Conservation (phyloP, 2,888 invertebrate species). For the Cylloceria caligata region DNA sequence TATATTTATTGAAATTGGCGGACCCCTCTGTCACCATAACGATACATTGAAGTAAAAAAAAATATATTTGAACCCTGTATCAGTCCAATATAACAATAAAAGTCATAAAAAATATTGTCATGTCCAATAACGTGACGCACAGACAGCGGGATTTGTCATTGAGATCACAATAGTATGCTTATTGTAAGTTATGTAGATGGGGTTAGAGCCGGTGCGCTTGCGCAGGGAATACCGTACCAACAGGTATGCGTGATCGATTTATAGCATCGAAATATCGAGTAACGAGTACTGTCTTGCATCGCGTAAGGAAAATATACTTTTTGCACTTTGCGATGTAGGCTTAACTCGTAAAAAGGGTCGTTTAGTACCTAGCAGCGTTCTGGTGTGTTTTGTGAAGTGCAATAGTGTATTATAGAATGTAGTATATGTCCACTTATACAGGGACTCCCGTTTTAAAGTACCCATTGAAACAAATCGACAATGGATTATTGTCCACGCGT, state of each 20-base stretch:
- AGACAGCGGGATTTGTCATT: background rate
- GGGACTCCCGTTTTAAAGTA: too few species aligned
- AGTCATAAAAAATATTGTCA: background rate
- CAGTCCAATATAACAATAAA: background rate
- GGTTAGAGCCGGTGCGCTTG: slow-evolving; percentile 33
- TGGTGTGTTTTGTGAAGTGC: background rate
- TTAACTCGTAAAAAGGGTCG: slow-evolving; percentile 29
- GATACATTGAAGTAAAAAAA: too few species aligned
- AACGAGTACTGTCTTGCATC: background rate
- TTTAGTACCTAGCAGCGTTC: slow-evolving; percentile 24
- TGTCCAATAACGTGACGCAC: background rate
- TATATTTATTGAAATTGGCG: too few species aligned
- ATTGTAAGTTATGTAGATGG: background rate
- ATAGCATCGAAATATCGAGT: background rate
- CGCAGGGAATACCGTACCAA: slow-evolving; percentile 22
- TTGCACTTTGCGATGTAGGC: slow-evolving; percentile 6
- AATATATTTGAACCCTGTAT: background rate
- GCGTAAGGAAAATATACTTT: slow-evolving; percentile 1
- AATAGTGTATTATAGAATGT: background rate
- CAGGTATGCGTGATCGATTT: slow-evolving; percentile 41
- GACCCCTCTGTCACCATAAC: too few species aligned
- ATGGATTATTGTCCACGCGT: too few species aligned
- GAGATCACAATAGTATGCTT: background rate
- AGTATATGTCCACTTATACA: too few species aligned
- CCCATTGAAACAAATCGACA: too few species aligned